A percentile compares a stretch with the other conserved stretches of the same genome.
Conservation (phyloP, 2,888 invertebrate genomes). For the Cremastobaeus sp. region DNA sequence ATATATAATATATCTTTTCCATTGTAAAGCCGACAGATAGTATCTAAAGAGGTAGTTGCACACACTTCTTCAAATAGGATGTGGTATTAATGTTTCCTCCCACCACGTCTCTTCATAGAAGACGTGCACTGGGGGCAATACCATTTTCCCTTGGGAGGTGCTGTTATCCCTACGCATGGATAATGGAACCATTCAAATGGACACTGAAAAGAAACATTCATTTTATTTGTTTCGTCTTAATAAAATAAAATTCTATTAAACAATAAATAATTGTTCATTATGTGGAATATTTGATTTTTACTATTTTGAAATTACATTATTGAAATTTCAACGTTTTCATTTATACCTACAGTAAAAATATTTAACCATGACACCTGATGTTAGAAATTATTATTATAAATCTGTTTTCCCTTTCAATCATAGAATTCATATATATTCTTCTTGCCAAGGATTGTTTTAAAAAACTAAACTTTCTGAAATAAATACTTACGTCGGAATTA, state of each 20-base stretch:
- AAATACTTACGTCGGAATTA: constrained; percentile 92
- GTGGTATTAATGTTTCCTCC: constrained; percentile 85
- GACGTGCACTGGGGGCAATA: constrained; percentile 97
- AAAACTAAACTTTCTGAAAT: no score
- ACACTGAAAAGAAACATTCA: constrained; percentile 83
- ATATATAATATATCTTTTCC: constrained; percentile 14
- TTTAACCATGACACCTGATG: no score
- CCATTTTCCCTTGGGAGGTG: constrained; percentile 99
- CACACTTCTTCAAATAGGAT: constrained; percentile 59
- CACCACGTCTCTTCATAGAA: constrained; percentile 90
- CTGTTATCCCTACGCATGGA: constrained; percentile 96
- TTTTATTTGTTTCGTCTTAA: no score
- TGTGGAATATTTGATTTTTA: no score
- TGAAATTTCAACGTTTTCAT: no score
- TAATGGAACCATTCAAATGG: constrained; percentile 99
- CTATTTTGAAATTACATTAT: no score
- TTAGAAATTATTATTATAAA: no score
- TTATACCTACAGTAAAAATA: no score
- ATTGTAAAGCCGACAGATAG: constrained; percentile 68
- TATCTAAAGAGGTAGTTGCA: constrained; percentile 74
- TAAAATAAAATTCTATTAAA: constrained; percentile 5
- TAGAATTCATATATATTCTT: no score
- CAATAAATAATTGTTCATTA: no score
- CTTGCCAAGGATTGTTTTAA: no score
- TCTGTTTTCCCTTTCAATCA: no score